These are phyloP conservation scores for Cordilura impudica DNA, from an alignment of 2,888 invertebrate genomes.

Conservation along the genomic window DNA sequence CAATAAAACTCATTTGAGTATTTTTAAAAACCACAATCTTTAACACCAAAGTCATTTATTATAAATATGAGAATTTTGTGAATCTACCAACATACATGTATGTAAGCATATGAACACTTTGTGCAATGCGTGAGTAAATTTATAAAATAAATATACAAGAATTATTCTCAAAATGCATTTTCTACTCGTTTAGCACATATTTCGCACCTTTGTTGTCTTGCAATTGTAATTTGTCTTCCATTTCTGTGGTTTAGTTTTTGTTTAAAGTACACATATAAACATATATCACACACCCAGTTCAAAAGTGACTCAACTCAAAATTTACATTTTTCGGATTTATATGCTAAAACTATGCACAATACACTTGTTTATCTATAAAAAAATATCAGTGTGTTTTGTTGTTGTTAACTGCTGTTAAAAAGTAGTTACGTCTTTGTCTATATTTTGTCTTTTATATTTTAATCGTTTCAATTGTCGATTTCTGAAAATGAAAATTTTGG, in stretches of 20 bases:
- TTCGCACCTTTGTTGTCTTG: conserved; percentile 27
- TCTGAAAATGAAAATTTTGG: too few species aligned
- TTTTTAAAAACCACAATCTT: conserved; percentile 12
- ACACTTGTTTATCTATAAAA: too few species aligned
- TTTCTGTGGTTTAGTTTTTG: not conserved
- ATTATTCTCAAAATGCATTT: conserved; percentile 40
- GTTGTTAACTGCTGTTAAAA: too few species aligned
- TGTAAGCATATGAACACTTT: not conserved
- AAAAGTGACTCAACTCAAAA: too few species aligned
- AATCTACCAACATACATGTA: not conserved
- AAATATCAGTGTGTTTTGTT: too few species aligned
- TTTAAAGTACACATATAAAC: not conserved
- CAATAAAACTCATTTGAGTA: not conserved
- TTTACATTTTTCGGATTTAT: too few species aligned
- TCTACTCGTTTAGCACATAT: conserved; percentile 44
- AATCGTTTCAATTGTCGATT: too few species aligned
- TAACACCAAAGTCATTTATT: conserved; percentile 33
- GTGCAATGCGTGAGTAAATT: not conserved
- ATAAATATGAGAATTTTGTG: conserved; percentile 18
- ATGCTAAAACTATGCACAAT: too few species aligned
- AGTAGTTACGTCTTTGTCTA: too few species aligned
- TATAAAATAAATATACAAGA: conserved; percentile 22
- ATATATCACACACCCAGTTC: not conserved
- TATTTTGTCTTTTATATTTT: too few species aligned
- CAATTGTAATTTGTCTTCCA: conserved; percentile 39